A percentile compares a stretch with the other conserved stretches of the same genome.
These are phyloP conservation scores for Nymphicus hollandicus DNA, from an alignment of 2,113 vertebrate genomes.

Conservation along the genomic window DNA sequence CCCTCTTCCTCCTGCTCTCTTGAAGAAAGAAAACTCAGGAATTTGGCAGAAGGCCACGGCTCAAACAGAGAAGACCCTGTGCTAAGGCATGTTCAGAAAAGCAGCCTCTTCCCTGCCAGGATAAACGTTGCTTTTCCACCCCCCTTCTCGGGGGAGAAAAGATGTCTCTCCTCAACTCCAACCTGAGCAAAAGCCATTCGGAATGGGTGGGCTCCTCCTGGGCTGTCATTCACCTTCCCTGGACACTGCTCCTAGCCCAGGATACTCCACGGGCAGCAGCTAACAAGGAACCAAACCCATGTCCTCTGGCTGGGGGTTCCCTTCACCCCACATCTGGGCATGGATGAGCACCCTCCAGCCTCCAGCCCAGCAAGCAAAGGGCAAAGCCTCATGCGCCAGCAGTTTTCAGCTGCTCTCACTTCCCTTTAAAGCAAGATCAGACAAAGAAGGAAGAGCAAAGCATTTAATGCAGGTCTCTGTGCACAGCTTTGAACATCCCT, in stretches of 20 bases:
- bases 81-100: background rate
- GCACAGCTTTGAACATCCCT: accelerated
- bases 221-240: background rate
- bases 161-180: background rate
- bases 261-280: background rate
- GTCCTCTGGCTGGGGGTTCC: background rate
- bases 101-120: slow-evolving; percentile 45
- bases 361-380: background rate
- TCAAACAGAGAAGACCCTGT: slow-evolving; percentile 61
- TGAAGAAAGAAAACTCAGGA: slow-evolving; percentile 34
- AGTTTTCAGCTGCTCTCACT: background rate
- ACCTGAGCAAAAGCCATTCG: background rate
- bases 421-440: accelerated
- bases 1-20: slow-evolving; percentile 54
- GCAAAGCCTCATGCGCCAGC: background rate
- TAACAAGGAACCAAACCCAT: background rate
- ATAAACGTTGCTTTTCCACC: slow-evolving; percentile 53
- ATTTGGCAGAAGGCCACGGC: slow-evolving; percentile 48
- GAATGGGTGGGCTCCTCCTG: background rate
- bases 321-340: no score
- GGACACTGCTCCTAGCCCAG: background rate
- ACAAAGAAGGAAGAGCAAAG: background rate
- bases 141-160: background rate
- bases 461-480: accelerated
- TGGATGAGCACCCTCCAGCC: accelerated